These are phyloP conservation scores for Crepidodera aurea DNA, from an alignment of 2,888 invertebrate genomes.

Conservation along the genomic window DNA sequence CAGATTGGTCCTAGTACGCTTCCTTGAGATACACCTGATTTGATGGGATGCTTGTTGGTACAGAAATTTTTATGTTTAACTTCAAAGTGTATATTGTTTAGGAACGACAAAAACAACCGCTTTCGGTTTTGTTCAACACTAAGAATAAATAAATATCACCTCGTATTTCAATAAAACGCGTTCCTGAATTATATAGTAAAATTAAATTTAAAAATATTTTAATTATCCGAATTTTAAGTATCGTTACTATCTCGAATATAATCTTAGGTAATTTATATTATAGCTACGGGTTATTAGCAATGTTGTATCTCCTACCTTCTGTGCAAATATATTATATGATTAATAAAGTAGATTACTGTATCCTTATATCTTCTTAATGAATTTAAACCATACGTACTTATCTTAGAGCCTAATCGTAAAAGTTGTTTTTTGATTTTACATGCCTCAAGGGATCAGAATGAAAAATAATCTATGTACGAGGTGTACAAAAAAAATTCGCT, in stretches of 20 bases:
- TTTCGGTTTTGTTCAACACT: too few species aligned
- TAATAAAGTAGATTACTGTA: constrained; percentile 14
- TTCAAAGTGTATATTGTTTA: too few species aligned
- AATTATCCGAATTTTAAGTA: constrained; percentile 2
- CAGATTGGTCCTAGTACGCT: too few species aligned
- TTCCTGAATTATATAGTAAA: too few species aligned
- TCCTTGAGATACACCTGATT: too few species aligned
- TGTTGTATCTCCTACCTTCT: constrained; percentile 14
- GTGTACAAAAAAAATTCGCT: too few species aligned
- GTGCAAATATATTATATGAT: constrained; percentile 17
- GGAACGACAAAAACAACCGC: too few species aligned
- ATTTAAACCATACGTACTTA: constrained; percentile 19
- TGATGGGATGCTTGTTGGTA: too few species aligned
- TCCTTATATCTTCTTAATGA: constrained; percentile 21
- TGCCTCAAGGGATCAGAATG: background rate
- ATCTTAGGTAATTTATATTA: constrained; percentile 1
- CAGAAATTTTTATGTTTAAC: too few species aligned
- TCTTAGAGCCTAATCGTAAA: constrained; percentile 14
- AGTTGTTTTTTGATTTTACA: constrained; percentile 16
- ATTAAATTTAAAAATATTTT: background rate
- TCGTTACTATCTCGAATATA: background rate
- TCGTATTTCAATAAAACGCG: too few species aligned
- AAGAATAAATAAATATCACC: too few species aligned
- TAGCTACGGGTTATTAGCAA: constrained; percentile 16
- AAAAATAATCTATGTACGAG: too few species aligned